Evolutionary conservation across 1,140 invertebrate species (phyloP).

Genomic region (Drosophila pachea): DNA sequence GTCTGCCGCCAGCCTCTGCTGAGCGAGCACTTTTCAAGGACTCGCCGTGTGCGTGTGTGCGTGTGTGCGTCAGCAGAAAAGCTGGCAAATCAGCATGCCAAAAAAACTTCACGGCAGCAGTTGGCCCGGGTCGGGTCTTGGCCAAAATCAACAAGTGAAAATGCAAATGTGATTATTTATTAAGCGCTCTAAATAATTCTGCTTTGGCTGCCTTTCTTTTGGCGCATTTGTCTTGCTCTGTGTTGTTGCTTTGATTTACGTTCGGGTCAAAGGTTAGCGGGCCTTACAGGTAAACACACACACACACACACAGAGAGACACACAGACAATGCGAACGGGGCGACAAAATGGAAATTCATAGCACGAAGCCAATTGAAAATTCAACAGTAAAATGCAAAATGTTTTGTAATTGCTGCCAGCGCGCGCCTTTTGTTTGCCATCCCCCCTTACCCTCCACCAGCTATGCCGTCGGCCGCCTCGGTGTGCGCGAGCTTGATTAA

Average conservation of each 20-base stretch:
- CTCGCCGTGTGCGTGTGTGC: not conserved
- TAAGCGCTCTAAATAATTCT: constrained; percentile 74
- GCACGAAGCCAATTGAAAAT: constrained; percentile 61
- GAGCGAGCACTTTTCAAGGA: constrained; percentile 41
- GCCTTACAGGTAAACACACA: constrained; percentile 25
- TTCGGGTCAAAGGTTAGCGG: constrained; percentile 32
- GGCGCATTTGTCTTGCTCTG: constrained; percentile 13
- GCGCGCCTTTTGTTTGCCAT: constrained; percentile 25
- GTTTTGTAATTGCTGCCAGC: constrained; percentile 49
- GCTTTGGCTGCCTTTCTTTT: constrained; percentile 16
- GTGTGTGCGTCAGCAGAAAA: constrained; percentile 27
- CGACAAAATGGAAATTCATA: constrained; percentile 58
- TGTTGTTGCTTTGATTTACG: constrained; percentile 37
- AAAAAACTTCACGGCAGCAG: constrained; percentile 18
- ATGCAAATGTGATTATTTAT: constrained; percentile 77
- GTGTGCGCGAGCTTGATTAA: too few relatives aligned
- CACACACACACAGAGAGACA: too few relatives aligned
- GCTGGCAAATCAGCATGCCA: constrained; percentile 18
- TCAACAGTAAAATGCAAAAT: constrained; percentile 58
- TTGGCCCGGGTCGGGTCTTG: constrained; percentile 9
- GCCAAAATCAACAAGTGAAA: constrained; percentile 74
- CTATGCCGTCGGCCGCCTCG: too few relatives aligned
- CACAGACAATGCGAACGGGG: not conserved
- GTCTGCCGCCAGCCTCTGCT: constrained; percentile 32
- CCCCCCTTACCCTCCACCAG: not conserved